A percentile compares a stretch with the other conserved stretches of the same genome.
phyloP scores from a whole-genome alignment of 2,888 invertebrate genomes.

The Globia sparganii region DNA sequence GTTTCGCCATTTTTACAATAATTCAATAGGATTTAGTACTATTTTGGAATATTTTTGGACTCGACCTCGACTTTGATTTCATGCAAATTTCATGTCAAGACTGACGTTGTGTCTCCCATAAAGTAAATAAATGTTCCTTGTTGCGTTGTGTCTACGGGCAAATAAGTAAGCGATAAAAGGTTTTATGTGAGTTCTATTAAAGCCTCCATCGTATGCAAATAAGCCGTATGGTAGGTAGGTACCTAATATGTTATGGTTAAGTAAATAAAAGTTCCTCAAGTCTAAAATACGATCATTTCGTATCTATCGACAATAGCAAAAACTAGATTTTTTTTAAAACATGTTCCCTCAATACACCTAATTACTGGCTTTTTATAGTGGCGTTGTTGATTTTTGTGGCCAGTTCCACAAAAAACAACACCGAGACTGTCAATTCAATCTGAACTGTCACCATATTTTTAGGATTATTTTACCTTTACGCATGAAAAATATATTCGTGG shows the following conservation, averaged over 20 bases:
- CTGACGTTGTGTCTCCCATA: no score
- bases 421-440: slow-evolving; percentile 42
- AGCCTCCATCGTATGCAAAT: not conserved
- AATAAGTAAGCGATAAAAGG: not conserved
- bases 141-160: not conserved
- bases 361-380: not conserved
- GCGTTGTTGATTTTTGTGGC: no score
- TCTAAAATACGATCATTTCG: not conserved
- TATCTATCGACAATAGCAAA: not conserved
- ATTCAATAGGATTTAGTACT: slow-evolving; percentile 18
- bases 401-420: slow-evolving; percentile 32
- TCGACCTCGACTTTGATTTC: not conserved
- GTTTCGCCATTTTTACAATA: slow-evolving; percentile 76
- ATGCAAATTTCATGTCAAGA: no score
- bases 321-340: not conserved
- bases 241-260: not conserved
- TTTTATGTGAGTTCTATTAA: not conserved
- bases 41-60: not conserved
- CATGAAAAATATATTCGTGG: slow-evolving; percentile 81
- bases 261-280: not conserved
- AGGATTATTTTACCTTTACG: slow-evolving; percentile 79
- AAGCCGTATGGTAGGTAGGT: not conserved
- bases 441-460: slow-evolving; percentile 66
- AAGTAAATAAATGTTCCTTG: no score
- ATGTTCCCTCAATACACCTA: not conserved